Percentiles rank a stretch among this genome's conserved stretches.
These are phyloP conservation scores for Augochlora pura DNA, from an alignment of 1,140 invertebrate genomes.

Conservation along the genomic window DNA sequence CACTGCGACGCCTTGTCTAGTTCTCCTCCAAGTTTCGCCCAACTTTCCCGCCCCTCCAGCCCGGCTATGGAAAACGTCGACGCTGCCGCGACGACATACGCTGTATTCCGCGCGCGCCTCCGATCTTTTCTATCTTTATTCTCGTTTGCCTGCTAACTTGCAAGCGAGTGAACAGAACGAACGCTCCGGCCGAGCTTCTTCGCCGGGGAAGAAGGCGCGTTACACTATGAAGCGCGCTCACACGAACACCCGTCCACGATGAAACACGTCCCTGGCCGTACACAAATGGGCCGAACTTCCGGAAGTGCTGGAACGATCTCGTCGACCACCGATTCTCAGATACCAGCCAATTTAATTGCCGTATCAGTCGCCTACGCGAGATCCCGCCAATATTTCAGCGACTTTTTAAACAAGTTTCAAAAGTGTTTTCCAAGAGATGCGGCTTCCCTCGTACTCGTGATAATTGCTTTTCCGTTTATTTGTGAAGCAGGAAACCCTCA, in stretches of 20 bases:
- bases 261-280: constrained; percentile 5
- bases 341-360: not conserved
- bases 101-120: constrained; percentile 34
- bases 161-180: constrained; percentile 4
- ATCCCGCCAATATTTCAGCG: not conserved
- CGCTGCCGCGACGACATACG: constrained; percentile 59
- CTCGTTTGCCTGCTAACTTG: constrained; percentile 26
- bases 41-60: constrained; percentile 65
- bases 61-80: constrained; percentile 38
- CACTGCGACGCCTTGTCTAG: constrained; percentile 52
- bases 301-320: constrained; percentile 17
- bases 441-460: not conserved
- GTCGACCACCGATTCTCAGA: constrained; percentile 9
- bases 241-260: constrained; percentile 32
- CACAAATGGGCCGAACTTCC: constrained; percentile 34
- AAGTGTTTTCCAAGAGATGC: not conserved
- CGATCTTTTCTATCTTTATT: constrained; percentile 43
- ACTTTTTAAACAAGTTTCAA: not conserved
- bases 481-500: not conserved
- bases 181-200: constrained; percentile 26
- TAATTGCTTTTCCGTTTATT: not conserved
- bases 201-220: constrained; percentile 46
- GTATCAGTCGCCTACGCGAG: not conserved
- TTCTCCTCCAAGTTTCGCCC: constrained; percentile 66
- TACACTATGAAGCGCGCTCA: constrained; percentile 39